These are phyloP conservation scores for Agrochola lota DNA, from an alignment of 2,888 invertebrate species.

Conservation along the genomic window DNA sequence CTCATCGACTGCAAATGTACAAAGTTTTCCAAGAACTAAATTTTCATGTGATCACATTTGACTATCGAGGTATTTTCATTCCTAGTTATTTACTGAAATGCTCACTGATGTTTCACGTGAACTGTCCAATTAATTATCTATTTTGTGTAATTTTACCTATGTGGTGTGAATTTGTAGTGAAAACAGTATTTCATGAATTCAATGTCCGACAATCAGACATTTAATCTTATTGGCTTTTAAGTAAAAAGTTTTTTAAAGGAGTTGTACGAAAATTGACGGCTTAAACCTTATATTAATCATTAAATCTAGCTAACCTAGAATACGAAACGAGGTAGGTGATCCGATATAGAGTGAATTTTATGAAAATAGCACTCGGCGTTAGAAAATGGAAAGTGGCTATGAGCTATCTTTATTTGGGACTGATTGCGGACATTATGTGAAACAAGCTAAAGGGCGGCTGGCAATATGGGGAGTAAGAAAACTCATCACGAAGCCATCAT, in stretches of 20 bases:
- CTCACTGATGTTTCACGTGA: neutral
- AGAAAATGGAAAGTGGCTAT: too few relatives aligned
- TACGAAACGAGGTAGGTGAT: too few relatives aligned
- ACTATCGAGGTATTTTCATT: constrained; percentile 78
- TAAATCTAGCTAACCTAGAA: too few relatives aligned
- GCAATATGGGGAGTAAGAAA: too few relatives aligned
- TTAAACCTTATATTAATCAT: too few relatives aligned
- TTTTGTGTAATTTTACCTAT: neutral
- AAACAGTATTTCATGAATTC: neutral
- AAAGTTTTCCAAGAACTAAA: constrained; percentile 82
- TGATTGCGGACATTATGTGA: too few relatives aligned
- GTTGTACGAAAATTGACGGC: neutral
- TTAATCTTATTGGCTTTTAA: neutral
- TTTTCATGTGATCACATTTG: constrained; percentile 83
- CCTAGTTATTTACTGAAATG: neutral
- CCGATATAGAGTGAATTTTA: too few relatives aligned
- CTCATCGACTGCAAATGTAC: constrained; percentile 82
- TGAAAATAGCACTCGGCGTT: too few relatives aligned
- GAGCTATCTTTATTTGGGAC: too few relatives aligned
- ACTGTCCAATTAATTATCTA: neutral
- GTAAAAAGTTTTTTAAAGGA: neutral
- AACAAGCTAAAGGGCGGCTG: too few relatives aligned
- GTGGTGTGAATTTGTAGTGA: neutral
- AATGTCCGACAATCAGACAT: neutral
- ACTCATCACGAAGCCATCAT: too few relatives aligned